Conservation (phyloP, 2,113 vertebrate genomes). For the Struthidea cinerea region DNA sequence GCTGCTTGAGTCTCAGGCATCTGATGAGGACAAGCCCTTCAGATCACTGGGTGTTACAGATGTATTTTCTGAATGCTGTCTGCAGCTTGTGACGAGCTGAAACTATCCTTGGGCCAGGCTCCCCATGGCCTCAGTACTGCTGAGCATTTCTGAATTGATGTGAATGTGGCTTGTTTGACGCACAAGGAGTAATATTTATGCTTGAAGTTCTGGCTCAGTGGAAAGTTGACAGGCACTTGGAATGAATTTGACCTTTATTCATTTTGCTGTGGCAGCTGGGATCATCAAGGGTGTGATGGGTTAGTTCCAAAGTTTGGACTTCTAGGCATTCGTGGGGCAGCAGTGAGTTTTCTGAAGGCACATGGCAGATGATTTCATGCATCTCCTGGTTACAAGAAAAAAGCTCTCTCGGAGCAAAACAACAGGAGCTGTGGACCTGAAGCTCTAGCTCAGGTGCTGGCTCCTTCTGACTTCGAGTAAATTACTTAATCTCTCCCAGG, state of each 20-base stretch:
- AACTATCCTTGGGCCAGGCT: neutral
- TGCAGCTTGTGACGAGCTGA: neutral
- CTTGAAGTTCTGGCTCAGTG: neutral
- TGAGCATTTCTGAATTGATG: neutral
- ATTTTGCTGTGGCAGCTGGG: neutral
- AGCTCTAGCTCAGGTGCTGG: neutral
- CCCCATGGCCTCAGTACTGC: neutral
- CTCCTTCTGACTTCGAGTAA: neutral
- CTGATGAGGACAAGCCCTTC: neutral
- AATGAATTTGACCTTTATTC: constrained; percentile 3
- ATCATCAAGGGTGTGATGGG: neutral
- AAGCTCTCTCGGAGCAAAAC: neutral
- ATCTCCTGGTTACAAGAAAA: neutral
- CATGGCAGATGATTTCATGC: neutral
- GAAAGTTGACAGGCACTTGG: neutral
- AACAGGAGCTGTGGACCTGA: neutral
- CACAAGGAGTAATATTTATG: neutral
- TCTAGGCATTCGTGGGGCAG: neutral
- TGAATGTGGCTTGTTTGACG: neutral
- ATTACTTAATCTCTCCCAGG: neutral
- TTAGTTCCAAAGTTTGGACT: neutral
- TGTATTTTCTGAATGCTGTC: neutral
- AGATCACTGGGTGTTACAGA: neutral
- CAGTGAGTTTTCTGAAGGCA: neutral
- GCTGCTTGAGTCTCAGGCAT: neutral